A percentile compares a stretch with the other conserved stretches of the same genome.
These are phyloP conservation scores for Malurus splendens DNA, from an alignment of 2,797 vertebrate genomes.

Conservation along the genomic window DNA sequence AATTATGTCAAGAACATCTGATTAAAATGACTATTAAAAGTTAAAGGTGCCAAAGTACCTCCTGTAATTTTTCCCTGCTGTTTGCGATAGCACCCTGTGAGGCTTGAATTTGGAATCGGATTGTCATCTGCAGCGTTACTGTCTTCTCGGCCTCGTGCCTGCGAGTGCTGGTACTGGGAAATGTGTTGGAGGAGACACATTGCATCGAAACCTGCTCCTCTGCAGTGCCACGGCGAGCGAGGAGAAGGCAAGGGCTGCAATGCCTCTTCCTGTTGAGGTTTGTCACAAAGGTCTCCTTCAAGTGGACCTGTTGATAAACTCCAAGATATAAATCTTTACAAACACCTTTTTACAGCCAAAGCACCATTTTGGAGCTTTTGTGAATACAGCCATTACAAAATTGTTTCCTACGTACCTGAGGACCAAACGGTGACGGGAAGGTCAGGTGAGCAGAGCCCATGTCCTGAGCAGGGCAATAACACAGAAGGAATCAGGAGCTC, in stretches of 20 bases:
- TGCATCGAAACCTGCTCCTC: neutral
- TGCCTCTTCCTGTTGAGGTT: neutral
- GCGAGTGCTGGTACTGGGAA: neutral
- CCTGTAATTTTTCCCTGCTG: constrained; percentile 40
- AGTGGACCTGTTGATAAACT: neutral
- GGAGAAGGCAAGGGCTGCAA: neutral
- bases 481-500: neutral
- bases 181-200: neutral
- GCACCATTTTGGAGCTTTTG: neutral
- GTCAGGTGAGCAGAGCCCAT: neutral
- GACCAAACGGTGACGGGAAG: neutral
- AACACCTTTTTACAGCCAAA: neutral
- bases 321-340: neutral
- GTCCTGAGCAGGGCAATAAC: neutral
- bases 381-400: neutral
- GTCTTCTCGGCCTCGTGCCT: neutral
- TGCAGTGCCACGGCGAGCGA: neutral
- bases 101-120: constrained; percentile 57
- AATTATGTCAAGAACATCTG: constrained; percentile 46
- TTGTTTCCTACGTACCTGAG: neutral
- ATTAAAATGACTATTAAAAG: constrained; percentile 52
- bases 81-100: constrained; percentile 54
- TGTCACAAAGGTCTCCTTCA: fast-evolving
- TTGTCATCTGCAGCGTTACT: constrained; percentile 19
- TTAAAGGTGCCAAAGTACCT: constrained; percentile 32